phyloP scores from a whole-genome alignment of 1,140 invertebrate genomes.

The Bombus breviceps region DNA sequence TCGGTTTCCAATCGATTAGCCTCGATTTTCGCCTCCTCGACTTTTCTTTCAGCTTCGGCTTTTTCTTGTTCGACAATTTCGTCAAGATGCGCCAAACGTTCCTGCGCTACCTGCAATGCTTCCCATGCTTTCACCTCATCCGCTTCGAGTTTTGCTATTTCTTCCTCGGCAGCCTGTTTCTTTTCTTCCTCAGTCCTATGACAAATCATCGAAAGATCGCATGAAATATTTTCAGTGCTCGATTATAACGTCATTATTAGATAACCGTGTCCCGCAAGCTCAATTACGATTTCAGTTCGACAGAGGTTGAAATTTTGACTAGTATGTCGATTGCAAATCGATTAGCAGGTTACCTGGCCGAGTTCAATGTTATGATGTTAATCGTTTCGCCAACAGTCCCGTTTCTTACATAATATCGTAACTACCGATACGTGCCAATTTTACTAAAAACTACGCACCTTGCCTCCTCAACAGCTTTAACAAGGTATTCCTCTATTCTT shows the following conservation, averaged over 20 bases:
- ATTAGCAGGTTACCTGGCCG: constrained; percentile 12
- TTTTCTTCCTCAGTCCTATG: constrained; percentile 73
- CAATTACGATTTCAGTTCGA: background rate
- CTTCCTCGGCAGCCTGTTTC: constrained; percentile 71
- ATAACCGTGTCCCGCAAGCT: background rate
- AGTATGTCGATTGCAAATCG: background rate
- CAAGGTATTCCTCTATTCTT: constrained; percentile 73
- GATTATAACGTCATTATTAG: background rate
- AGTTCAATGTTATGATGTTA: constrained; percentile 31
- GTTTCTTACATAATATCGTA: background rate
- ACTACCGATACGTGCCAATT: background rate
- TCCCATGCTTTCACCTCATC: constrained; percentile 75
- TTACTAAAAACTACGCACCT: constrained; percentile 64
- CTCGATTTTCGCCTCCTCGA: constrained; percentile 73
- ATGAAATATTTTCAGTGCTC: background rate
- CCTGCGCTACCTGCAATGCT: constrained; percentile 71
- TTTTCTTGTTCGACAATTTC: constrained; percentile 79
- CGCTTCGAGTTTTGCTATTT: constrained; percentile 72
- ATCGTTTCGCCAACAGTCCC: background rate
- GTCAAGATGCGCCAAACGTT: constrained; percentile 67
- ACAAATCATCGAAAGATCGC: background rate
- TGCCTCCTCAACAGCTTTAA: constrained; percentile 74
- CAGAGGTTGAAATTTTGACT: constrained; percentile 18
- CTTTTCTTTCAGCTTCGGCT: constrained; percentile 73
- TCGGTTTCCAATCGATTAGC: constrained; percentile 70